Conservation (phyloP, 2,888 invertebrate species). For the Sinodicranocentrus sp. region DNA sequence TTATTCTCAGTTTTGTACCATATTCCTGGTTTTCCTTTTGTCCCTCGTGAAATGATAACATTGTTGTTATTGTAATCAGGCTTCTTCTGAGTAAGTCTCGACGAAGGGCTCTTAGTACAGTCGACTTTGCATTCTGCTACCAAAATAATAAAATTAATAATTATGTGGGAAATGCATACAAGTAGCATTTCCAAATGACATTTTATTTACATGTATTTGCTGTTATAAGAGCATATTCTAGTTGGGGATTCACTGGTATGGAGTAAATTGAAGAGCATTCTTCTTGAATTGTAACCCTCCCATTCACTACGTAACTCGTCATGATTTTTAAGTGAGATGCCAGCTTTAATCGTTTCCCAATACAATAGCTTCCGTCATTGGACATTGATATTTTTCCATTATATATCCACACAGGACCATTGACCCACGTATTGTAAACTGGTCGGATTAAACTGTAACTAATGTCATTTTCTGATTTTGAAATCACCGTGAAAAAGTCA, state of each 20-base stretch:
- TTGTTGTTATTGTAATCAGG: background rate
- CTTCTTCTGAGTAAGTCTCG: conserved; percentile 3
- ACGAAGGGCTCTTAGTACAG: conserved; percentile 21
- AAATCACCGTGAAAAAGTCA: conserved; percentile 49
- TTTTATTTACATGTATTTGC: conserved; percentile 25
- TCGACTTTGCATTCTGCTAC: conserved; percentile 50
- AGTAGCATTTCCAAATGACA: background rate
- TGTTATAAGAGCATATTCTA: background rate
- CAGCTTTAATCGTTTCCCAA: background rate
- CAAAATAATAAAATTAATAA: background rate
- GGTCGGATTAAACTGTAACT: conserved; percentile 38
- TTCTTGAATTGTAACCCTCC: conserved; percentile 39
- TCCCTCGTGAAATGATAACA: background rate
- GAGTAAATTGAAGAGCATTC: conserved; percentile 28
- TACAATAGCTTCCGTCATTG: conserved; percentile 27
- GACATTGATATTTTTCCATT: conserved; percentile 44
- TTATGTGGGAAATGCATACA: too few relatives aligned
- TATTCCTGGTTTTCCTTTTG: background rate
- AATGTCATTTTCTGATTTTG: conserved; percentile 7
- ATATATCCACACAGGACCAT: conserved; percentile 49
- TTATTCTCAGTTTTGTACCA: background rate
- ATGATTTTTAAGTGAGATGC: background rate
- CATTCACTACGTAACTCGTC: conserved; percentile 18
- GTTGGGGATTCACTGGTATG: background rate
- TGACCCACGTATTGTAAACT: conserved; percentile 16